Percentiles rank a stretch among this genome's conserved stretches.
These are phyloP conservation scores for Sericinus montela DNA, from an alignment of 2,888 invertebrate genomes.

Conservation along the genomic window DNA sequence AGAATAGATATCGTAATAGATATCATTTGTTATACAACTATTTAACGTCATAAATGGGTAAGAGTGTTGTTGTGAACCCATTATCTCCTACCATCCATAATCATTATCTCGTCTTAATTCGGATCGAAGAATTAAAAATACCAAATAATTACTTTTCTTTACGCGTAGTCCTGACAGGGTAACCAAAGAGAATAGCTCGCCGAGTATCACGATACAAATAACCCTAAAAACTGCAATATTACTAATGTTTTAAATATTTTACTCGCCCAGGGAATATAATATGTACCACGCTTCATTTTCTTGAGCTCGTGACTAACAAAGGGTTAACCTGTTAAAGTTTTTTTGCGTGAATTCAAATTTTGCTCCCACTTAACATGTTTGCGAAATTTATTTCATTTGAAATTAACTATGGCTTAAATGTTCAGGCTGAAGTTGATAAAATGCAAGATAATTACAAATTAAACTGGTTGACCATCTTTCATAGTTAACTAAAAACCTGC, in stretches of 20 bases:
- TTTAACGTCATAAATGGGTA: too few relatives aligned
- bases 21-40: too few relatives aligned
- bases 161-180: too few relatives aligned
- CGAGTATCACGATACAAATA: too few relatives aligned
- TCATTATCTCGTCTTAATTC: too few relatives aligned
- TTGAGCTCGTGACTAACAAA: slow-evolving; percentile 13
- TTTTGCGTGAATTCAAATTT: slow-evolving; percentile 25
- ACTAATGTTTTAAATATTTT: background rate
- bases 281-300: slow-evolving; percentile 14
- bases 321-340: slow-evolving; percentile 19
- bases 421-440: slow-evolving; percentile 24
- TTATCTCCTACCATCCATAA: too few relatives aligned
- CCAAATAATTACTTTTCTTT: too few relatives aligned
- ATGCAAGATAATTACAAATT: slow-evolving; percentile 8
- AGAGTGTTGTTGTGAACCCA: too few relatives aligned
- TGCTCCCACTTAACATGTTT: slow-evolving; percentile 29
- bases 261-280: slow-evolving; percentile 1
- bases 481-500: too few relatives aligned
- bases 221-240: background rate
- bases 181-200: too few relatives aligned
- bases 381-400: slow-evolving; percentile 30
- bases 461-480: slow-evolving; percentile 25
- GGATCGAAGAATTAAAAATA: too few relatives aligned
- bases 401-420: slow-evolving; percentile 30
- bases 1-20: too few relatives aligned